Evolutionary conservation across 1,140 invertebrate species (phyloP).

Genomic region (Ostrea denselamellosa): DNA sequence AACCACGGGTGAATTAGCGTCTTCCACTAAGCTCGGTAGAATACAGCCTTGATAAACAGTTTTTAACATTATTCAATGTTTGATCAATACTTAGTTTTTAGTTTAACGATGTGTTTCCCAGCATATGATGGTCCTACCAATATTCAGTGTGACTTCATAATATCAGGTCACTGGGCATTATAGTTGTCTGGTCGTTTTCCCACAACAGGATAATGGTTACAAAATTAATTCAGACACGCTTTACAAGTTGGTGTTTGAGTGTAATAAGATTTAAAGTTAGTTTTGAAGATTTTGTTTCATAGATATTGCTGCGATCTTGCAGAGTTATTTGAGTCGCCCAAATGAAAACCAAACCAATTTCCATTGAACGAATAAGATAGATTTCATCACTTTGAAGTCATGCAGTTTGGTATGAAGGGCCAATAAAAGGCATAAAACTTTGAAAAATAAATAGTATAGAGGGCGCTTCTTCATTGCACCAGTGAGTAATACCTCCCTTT

Average conservation of each 20-base stretch:
- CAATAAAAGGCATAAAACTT: too few relatives aligned
- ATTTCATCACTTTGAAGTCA: too few relatives aligned
- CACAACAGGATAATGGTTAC: not conserved
- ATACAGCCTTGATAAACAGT: not conserved
- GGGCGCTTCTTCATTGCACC: not conserved
- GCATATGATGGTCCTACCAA: not conserved
- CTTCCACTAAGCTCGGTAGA: not conserved
- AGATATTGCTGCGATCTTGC: too few relatives aligned
- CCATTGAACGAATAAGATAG: too few relatives aligned
- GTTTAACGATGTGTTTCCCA: slow-evolving; percentile 13
- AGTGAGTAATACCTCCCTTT: not conserved
- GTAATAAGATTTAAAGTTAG: not conserved
- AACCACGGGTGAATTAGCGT: not conserved
- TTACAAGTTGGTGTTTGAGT: not conserved
- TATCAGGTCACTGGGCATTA: not conserved
- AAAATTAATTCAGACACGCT: not conserved
- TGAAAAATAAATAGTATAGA: too few relatives aligned
- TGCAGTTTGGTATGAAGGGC: too few relatives aligned
- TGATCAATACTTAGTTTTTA: slow-evolving; percentile 19
- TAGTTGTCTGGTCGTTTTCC: not conserved
- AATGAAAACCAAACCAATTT: too few relatives aligned
- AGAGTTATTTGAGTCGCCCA: too few relatives aligned
- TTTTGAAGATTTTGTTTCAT: too few relatives aligned
- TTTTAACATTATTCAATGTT: not conserved
- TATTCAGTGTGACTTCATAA: not conserved